Evolutionary conservation across 1,140 invertebrate species (phyloP).

Genomic region (Druon quercuslanigerum): DNA sequence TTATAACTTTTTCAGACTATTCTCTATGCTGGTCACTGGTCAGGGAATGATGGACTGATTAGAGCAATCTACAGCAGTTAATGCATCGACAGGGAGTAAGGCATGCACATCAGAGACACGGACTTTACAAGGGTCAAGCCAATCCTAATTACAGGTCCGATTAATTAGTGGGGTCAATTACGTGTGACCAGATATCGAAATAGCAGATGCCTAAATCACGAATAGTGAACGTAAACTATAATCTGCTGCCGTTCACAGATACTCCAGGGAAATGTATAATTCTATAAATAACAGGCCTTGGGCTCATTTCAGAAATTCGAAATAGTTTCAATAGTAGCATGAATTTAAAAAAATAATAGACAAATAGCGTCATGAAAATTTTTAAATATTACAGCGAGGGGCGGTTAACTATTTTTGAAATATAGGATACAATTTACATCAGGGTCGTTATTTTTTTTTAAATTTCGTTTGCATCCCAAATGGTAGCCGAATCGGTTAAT

Average conservation of each 20-base stretch:
- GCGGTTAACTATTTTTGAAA: no score
- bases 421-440: no score
- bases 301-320: no score
- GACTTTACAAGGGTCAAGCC: background rate
- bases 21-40: background rate
- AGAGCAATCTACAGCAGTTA: slow-evolving; percentile 22
- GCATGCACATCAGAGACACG: background rate
- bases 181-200: slow-evolving; percentile 10
- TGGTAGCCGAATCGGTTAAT: no score
- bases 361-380: no score
- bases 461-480: no score
- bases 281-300: no score
- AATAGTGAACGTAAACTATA: slow-evolving; percentile 4
- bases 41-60: slow-evolving; percentile 4
- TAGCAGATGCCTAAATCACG: slow-evolving; percentile 27
- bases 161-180: slow-evolving; percentile 21
- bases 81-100: background rate
- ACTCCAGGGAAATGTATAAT: background rate
- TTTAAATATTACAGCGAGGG: no score
- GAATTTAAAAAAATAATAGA: no score
- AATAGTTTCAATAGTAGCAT: no score
- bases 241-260: background rate
- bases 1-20: background rate
- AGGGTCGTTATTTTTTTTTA: no score
- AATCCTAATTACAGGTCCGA: slow-evolving; percentile 14